Base-by-base conservation (phyloP, 2,113 vertebrate species). In the Oostethus manadensis region DNA sequence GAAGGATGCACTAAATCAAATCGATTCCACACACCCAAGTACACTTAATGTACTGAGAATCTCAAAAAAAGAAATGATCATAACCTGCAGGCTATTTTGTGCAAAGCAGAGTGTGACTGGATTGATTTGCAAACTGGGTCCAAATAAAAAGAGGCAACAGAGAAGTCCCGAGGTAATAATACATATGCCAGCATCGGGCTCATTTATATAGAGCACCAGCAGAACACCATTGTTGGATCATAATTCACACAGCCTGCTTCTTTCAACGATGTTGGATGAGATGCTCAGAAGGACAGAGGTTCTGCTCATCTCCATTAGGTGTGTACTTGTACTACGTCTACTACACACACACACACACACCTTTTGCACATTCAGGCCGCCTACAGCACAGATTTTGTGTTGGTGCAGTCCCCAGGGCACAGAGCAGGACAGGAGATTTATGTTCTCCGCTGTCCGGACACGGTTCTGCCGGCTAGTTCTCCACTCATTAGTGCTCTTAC, bases 181-280 rank as follows among this genome's bases (percentile, higher is more conserved):
- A 69, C 74, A 84, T 84, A 62, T 69, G 69, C 69, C 60, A 46
- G 68, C 64, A 61, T 69, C 81, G 77, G 76, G 77, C 76, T 81
- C 78, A 77, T 87, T 84, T 84, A 82, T 55, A 35, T 76, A 66
- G 82, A 70, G 76, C 48, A 56, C 70, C 62, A 77, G 76, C 60
- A 72, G 74, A 76, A 63, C 70, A 65, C 84, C 75, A 85, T 85
- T 86, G 81, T 86, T 82, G 75, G 82, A 74, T 74, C 78, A 77
- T 88, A 82, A 88, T 86, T 88, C 84, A 86, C 77, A 77, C 81
- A 88, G 74, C 84, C 84, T 82, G 84, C 78, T 85, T 84, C 78
- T 87, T 82, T 84, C 80, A 81, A 69, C 76, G 73, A 67, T 63
- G 48, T 62, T 74, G 69, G 71, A 86, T 82, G 79, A 75, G 74